Evolutionary conservation across 2,888 invertebrate genomes (phyloP).

Genomic region (Thumatha senex): DNA sequence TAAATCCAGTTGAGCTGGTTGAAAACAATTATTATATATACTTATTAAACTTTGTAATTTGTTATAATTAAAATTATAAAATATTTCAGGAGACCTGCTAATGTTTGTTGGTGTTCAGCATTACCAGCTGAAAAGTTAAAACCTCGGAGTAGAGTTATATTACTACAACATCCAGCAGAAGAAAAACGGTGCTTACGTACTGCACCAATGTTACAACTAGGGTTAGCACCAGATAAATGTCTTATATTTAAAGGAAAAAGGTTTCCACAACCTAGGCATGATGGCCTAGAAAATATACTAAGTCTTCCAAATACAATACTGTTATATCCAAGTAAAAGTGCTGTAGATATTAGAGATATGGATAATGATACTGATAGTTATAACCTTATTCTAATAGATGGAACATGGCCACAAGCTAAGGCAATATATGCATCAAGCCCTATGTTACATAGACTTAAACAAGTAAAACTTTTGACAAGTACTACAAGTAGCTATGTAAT

Average conservation of each 20-base stretch:
- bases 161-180: slow-evolving; percentile 97
- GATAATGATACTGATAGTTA: slow-evolving; percentile 80
- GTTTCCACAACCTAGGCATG: slow-evolving; percentile 88
- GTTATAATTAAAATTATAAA: too few relatives aligned
- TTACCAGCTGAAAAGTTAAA: slow-evolving; percentile 88
- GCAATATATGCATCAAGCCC: slow-evolving; percentile 94
- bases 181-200: slow-evolving; percentile 94
- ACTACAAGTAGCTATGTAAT: slow-evolving; percentile 94
- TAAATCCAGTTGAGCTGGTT: too few relatives aligned
- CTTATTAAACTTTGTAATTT: too few relatives aligned
- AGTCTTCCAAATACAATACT: slow-evolving; percentile 87
- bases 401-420: slow-evolving; percentile 98
- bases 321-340: slow-evolving; percentile 90
- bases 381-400: slow-evolving; percentile 94
- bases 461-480: slow-evolving; percentile 90
- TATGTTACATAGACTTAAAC: slow-evolving; percentile 87
- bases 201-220: slow-evolving; percentile 93
- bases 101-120: slow-evolving; percentile 96
- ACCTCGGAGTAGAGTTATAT: slow-evolving; percentile 88
- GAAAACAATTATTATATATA: too few relatives aligned
- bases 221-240: slow-evolving; percentile 89
- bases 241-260: slow-evolving; percentile 91
- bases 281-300: slow-evolving; percentile 86
- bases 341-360: slow-evolving; percentile 86
- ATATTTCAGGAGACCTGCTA: slow-evolving; percentile 88